Conservation (phyloP, 1,140 invertebrate genomes). For the Pectinophora gossypiella region DNA sequence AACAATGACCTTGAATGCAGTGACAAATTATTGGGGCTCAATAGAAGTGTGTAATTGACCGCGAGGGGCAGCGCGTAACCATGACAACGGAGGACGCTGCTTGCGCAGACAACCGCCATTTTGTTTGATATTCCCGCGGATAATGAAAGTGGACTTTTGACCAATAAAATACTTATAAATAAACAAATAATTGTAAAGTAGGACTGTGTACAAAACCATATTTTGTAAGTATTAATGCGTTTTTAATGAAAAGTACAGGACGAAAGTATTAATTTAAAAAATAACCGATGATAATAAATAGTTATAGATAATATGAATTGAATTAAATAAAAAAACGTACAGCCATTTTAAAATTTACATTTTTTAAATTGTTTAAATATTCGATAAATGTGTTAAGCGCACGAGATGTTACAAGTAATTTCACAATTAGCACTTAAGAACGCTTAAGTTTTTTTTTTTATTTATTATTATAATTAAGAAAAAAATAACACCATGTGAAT, state of each 20-base stretch:
- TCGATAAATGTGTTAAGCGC: conserved; percentile 40
- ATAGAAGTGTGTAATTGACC: no score
- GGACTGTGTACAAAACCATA: no score
- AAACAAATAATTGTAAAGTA: no score
- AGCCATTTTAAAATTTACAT: conserved; percentile 19
- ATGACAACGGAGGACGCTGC: no score
- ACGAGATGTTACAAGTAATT: conserved; percentile 52
- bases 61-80: no score
- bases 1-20: no score
- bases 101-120: no score
- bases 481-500: conserved; percentile 54
- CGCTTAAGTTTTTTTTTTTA: conserved; percentile 34
- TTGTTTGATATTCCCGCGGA: no score
- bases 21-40: no score
- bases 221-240: conserved; percentile 53
- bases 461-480: conserved; percentile 37
- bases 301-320: conserved; percentile 40
- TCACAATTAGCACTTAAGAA: conserved; percentile 41
- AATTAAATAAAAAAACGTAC: conserved; percentile 20
- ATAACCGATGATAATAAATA: conserved; percentile 65
- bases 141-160: no score
- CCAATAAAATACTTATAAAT: no score
- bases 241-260: conserved; percentile 44
- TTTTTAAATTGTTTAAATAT: conserved; percentile 2
- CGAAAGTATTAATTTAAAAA: conserved; percentile 51